These are phyloP conservation scores for Limulus polyphemus DNA, from an alignment of 2,888 invertebrate genomes.

Conservation along the genomic window DNA sequence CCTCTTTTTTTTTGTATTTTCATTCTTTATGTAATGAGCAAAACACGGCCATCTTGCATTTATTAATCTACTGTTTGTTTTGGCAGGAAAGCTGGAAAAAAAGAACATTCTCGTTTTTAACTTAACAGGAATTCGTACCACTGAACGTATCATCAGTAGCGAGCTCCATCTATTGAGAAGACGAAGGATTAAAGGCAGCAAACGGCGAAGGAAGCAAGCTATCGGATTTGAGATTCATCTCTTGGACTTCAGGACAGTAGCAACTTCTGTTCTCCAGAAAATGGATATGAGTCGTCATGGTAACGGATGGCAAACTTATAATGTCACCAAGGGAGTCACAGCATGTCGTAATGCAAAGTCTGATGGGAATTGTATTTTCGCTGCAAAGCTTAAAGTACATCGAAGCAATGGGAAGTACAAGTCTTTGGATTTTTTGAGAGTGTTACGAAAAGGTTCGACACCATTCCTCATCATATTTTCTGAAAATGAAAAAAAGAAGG, in stretches of 20 bases:
- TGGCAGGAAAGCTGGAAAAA: slow-evolving; percentile 11
- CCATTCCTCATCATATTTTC: slow-evolving; percentile 37
- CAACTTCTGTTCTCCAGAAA: slow-evolving; percentile 3
- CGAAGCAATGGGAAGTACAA: slow-evolving; percentile 28
- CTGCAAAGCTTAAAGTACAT: slow-evolving; percentile 30
- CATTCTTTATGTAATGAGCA: no score
- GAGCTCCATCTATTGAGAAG: slow-evolving; percentile 12
- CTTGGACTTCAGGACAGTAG: no score
- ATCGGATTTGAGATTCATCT: no score
- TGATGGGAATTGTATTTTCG: slow-evolving; percentile 29
- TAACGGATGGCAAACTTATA: slow-evolving; percentile 36
- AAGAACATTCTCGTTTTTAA: slow-evolving; percentile 15
- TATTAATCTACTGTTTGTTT: background rate
- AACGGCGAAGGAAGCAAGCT: background rate
- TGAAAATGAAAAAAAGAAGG: slow-evolving; percentile 31
- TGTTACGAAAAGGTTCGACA: slow-evolving; percentile 31
- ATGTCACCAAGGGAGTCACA: slow-evolving; percentile 32
- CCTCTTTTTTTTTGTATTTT: no score
- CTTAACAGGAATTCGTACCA: slow-evolving; percentile 9
- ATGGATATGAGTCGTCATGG: slow-evolving; percentile 28
- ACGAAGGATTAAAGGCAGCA: slow-evolving; percentile 4
- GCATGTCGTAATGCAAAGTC: slow-evolving; percentile 29
- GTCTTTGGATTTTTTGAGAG: slow-evolving; percentile 29
- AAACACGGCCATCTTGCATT: no score
- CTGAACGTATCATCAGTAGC: slow-evolving; percentile 14